Base-by-base conservation (phyloP, 2,113 vertebrate species). In the Hystrix brachyura region DNA sequence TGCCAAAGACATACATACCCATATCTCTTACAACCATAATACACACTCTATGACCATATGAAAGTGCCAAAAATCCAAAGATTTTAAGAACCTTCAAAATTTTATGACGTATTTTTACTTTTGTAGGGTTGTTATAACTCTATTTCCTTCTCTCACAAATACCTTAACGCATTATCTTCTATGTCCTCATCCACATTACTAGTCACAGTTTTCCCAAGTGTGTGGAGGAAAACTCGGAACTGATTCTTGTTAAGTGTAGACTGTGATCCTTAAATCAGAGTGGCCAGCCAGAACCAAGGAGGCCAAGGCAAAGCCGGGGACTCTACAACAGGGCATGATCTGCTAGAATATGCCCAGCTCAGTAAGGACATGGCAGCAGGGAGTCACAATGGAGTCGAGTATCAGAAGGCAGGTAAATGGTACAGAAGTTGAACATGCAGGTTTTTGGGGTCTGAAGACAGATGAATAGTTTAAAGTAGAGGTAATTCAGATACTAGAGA, bases 401-500 rank as follows among this genome's bases (percentile, higher is more conserved):
- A 60, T 80, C 27, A 51, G 46, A 87, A 87, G 29, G 32, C n/a
- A 96, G 19, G 38, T 43, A 79, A 76, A 21, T 64, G 32, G 38
- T 43, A n/a, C 46, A 92, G 53, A 95, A 96, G 71, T 17, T 93
- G 7, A 74, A 72, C 46, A 79, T n/a, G 4, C 1, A n/a, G 13
- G 14, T 92, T 71, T 91, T 62, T 1, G 7, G n/a, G 55, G 5
- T 79, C 27, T 93, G 60, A 9, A 93, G 62, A 91, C 51, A 62
- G 21, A 91, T 8, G 46, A 46, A 48, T 10, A 87, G 64, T 15
- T 46, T 53, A 71, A 64, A 57, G 19, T 62, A 82, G 43, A 27
- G 21, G 21, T 57, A 84, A 60, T 91, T 88, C 46, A 93, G 53
- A 59, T 87, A 38, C 59, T 67, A 12, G 48, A 83, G 91, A 92